Conservation (phyloP, 2,888 invertebrate genomes). For the Clepsis dumicolana region DNA sequence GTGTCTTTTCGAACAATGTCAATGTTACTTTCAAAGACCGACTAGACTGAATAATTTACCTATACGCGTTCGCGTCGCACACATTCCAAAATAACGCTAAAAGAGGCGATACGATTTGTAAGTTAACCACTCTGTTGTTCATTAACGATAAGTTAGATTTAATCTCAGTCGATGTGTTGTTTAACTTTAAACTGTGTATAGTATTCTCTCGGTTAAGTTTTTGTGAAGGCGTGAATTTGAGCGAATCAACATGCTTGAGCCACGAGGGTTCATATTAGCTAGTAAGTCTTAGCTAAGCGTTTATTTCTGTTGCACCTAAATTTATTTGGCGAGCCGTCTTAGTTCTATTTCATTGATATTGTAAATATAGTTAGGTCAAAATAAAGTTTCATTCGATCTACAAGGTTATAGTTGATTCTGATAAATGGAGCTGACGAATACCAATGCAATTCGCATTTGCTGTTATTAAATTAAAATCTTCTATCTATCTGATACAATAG, state of each 20-base stretch:
- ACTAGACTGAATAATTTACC: slow-evolving; percentile 29
- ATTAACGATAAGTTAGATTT: slow-evolving; percentile 85
- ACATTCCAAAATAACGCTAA: slow-evolving; percentile 82
- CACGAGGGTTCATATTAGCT: slow-evolving; percentile 78
- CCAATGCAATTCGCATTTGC: slow-evolving; percentile 75
- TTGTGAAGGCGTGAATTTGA: slow-evolving; percentile 81
- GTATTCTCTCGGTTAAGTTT: slow-evolving; percentile 81
- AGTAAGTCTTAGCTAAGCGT: slow-evolving; percentile 76
- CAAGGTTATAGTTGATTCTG: slow-evolving; percentile 77
- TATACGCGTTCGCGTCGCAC: slow-evolving; percentile 69
- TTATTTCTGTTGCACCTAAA: slow-evolving; percentile 79
- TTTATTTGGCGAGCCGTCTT: slow-evolving; percentile 80
- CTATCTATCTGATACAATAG: slow-evolving; percentile 70
- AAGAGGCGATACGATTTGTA: slow-evolving; percentile 76
- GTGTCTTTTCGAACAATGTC: background rate
- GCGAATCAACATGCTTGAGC: slow-evolving; percentile 80
- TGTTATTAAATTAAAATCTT: slow-evolving; percentile 65
- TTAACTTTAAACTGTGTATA: slow-evolving; percentile 82
- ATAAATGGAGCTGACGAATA: slow-evolving; percentile 69
- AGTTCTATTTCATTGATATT: slow-evolving; percentile 75
- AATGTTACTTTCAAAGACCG: background rate
- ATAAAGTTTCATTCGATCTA: slow-evolving; percentile 73
- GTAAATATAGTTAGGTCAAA: slow-evolving; percentile 83
- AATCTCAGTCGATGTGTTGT: slow-evolving; percentile 82
- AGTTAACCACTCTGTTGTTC: slow-evolving; percentile 86